These are phyloP conservation scores for Aphaenogaster floridana DNA, from an alignment of 1,140 invertebrate genomes.

Conservation along the genomic window DNA sequence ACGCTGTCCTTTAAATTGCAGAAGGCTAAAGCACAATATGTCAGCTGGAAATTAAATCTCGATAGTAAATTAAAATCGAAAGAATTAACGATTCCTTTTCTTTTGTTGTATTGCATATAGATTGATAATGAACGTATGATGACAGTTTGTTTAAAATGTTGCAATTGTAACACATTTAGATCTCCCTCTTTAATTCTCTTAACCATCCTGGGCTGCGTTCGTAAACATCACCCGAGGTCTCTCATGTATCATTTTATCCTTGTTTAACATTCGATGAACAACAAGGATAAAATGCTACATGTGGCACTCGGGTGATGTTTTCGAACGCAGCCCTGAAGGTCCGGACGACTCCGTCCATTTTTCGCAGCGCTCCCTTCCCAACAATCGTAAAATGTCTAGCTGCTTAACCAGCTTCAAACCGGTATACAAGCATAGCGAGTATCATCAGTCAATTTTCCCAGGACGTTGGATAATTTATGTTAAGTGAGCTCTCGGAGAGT, in stretches of 20 bases:
- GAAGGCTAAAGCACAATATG: not conserved
- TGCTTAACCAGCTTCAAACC: not conserved
- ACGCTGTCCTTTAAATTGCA: not conserved
- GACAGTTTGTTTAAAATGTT: not conserved
- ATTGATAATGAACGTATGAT: not conserved
- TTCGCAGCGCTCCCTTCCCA: not conserved
- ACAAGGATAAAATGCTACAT: no score
- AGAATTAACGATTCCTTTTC: not conserved
- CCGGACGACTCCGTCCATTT: not conserved
- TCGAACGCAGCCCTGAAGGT: not conserved
- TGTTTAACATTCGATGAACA: no score
- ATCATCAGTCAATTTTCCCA: constrained; percentile 26
- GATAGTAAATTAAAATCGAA: not conserved
- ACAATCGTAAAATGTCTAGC: not conserved
- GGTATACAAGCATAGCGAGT: not conserved
- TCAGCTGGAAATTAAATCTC: not conserved
- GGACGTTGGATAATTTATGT: constrained; percentile 50
- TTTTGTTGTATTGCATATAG: not conserved
- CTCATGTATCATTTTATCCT: no score
- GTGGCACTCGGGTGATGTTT: no score
- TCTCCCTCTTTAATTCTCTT: not conserved
- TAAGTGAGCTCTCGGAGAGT: constrained; percentile 11
- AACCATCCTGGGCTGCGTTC: not conserved
- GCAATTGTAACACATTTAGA: not conserved
- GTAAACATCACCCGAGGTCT: no score